Base-by-base conservation (phyloP, 2,113 vertebrate species). In the Daboia siamensis region DNA sequence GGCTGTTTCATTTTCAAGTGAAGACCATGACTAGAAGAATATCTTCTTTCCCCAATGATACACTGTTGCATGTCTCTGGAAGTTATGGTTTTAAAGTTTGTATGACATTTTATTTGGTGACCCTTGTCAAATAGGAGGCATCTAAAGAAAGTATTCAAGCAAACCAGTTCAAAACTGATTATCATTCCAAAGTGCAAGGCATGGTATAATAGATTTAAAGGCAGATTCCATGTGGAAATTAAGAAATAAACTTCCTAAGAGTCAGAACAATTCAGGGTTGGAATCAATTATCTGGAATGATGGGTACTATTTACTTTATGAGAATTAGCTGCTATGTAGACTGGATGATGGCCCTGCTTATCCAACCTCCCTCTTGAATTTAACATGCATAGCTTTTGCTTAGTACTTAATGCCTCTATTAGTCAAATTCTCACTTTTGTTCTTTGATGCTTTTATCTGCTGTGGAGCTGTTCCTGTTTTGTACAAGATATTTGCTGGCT, bases 341-440 rank as follows among this genome's bases (percentile, higher is more conserved):
- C 13, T 29, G 15, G 88, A 69, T 51, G 46, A 64, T 48, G 13
- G 9, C 46, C 57, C 44, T 26, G 26, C 20, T n/a, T 69, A 8
- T 51, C 48, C 29, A 52, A 51, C 29, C 57, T 26, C 57, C 26
- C 88, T 51, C 69, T 52, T 59, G 23, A 61, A 91, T 86, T 93
- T 91, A 94, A 91, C 55, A 87, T 94, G 26, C 5, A 20, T 93
- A 94, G 8, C 44, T 93, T 15, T 15, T 64, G 7, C 86, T 57
- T 93, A 86, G 6, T 26, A 6, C 59, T 92, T 87, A 90, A 91
- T 87, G 87, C 21, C 91, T 23, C 33, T 88, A 46, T 88, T 87
- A 93, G 54, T 86, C 88, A 59, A 17, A 88, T 33, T 88, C 46
- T 0, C n/a, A 88, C 64, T 29, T 93, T 46, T n/a, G 55, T 3